Conservation (phyloP, 2,888 invertebrate genomes). For the Harpalus rubripes region DNA sequence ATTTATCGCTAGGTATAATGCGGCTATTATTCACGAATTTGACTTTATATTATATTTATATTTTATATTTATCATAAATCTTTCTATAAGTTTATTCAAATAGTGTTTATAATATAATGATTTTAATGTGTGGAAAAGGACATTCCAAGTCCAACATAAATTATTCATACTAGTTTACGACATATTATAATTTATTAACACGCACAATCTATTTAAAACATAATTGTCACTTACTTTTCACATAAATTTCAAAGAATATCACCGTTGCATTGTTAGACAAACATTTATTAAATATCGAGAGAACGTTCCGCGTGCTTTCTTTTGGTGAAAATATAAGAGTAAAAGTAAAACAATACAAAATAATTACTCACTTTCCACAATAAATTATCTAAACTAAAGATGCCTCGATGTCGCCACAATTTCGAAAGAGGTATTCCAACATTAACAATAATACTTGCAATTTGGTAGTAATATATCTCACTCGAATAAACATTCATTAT, state of each 20-base stretch:
- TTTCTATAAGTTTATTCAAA: no score
- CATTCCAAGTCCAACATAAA: not conserved
- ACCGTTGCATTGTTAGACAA: not conserved
- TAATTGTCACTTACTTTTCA: not conserved
- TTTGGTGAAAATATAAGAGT: constrained; percentile 3
- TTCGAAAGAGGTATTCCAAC: constrained; percentile 2
- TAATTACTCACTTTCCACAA: constrained; percentile 33
- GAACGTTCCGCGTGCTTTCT: constrained; percentile 3
- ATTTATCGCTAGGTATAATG: no score
- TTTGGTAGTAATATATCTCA: no score
- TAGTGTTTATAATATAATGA: not conserved
- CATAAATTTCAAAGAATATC: not conserved
- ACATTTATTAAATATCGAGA: not conserved
- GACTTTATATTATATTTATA: no score
- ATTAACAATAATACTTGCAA: constrained; percentile 27
- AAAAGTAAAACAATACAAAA: constrained; percentile 18
- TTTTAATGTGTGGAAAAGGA: not conserved
- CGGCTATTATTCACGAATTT: no score
- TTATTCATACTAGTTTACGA: not conserved
- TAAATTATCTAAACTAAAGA: constrained; percentile 23
- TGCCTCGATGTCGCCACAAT: not conserved
- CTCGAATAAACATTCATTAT: no score
- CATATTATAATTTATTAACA: not conserved
- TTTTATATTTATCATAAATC: no score
- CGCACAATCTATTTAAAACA: not conserved